phyloP scores from a whole-genome alignment of 2,888 invertebrate genomes.

The Philaethria dido region DNA sequence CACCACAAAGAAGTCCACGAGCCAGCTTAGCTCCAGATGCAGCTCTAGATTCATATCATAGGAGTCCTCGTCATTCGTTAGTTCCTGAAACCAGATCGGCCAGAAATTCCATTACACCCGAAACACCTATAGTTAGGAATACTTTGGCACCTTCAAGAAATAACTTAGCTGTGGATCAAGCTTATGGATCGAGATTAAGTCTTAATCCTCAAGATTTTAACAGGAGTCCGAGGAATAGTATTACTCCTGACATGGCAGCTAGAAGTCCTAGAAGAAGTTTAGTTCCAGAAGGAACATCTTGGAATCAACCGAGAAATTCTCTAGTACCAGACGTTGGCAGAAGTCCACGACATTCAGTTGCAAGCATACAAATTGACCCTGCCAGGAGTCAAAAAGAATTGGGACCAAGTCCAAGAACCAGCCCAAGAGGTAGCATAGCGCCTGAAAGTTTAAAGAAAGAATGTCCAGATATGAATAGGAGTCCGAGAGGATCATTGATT shows the following conservation, averaged over 20 bases:
- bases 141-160: constrained; percentile 84
- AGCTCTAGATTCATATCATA: constrained; percentile 77
- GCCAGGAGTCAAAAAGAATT: constrained; percentile 75
- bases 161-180: constrained; percentile 84
- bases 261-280: constrained; percentile 85
- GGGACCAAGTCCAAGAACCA: constrained; percentile 80
- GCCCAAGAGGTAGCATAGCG: constrained; percentile 84
- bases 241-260: constrained; percentile 75
- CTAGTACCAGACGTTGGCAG: constrained; percentile 83
- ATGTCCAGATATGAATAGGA: constrained; percentile 71
- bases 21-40: constrained; percentile 85
- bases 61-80: constrained; percentile 83
- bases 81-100: constrained; percentile 84
- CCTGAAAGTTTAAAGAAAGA: constrained; percentile 76
- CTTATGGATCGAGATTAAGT: constrained; percentile 83
- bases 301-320: constrained; percentile 85
- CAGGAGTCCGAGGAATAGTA: constrained; percentile 76
- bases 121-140: constrained; percentile 81
- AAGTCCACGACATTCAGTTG: constrained; percentile 85
- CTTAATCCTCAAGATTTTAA: constrained; percentile 83
- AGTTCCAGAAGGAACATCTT: constrained; percentile 81
- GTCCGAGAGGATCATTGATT: constrained; percentile 85
- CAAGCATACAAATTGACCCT: constrained; percentile 75
- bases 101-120: constrained; percentile 86
- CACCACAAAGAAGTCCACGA: constrained; percentile 78